Conservation (phyloP, 2,888 invertebrate species). For the Hemistola chrysoprasaria region DNA sequence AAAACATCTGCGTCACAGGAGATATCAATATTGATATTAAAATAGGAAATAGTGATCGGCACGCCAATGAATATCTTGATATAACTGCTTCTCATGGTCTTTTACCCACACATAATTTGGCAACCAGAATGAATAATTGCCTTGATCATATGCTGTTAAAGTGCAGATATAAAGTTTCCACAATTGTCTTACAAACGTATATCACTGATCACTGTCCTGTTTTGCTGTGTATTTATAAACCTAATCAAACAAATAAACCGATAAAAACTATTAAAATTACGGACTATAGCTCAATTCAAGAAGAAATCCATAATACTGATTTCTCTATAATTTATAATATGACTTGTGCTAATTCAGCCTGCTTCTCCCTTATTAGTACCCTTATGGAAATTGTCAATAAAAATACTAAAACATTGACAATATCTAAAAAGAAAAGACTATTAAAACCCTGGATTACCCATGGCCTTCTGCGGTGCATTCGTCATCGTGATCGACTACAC, state of each 20-base stretch:
- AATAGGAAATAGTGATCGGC: slow-evolving; percentile 1
- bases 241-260: neutral
- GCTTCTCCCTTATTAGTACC: too few relatives aligned
- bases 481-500: slow-evolving; percentile 24
- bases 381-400: too few relatives aligned
- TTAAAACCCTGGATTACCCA: slow-evolving; percentile 18
- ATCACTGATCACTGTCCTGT: slow-evolving; percentile 18
- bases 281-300: neutral
- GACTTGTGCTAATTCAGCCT: too few relatives aligned
- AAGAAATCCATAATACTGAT: too few relatives aligned
- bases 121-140: slow-evolving; percentile 19
- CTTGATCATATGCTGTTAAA: slow-evolving; percentile 15
- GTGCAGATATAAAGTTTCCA: neutral
- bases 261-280: neutral
- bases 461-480: slow-evolving; percentile 24
- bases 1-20: slow-evolving; percentile 4
- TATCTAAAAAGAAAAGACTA: slow-evolving; percentile 3
- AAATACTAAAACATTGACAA: too few relatives aligned
- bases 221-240: neutral
- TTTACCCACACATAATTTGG: slow-evolving; percentile 15
- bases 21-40: slow-evolving; percentile 20
- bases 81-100: slow-evolving; percentile 12
- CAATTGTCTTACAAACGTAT: slow-evolving; percentile 9
- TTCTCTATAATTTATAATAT: too few relatives aligned
- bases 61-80: slow-evolving; percentile 13